These are phyloP conservation scores for Thecophora atra DNA, from an alignment of 2,888 invertebrate genomes.

Conservation along the genomic window DNA sequence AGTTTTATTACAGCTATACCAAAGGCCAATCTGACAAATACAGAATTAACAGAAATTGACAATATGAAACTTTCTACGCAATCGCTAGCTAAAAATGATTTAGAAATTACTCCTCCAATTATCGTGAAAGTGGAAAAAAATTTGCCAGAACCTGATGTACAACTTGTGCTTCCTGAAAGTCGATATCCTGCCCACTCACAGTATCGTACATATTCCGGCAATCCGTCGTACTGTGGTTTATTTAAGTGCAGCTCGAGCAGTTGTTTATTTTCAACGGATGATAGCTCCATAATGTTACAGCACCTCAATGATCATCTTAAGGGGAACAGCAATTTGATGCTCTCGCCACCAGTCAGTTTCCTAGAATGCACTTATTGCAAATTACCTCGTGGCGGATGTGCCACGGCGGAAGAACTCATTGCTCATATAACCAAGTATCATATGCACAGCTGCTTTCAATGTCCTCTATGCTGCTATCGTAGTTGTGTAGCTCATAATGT, in stretches of 20 bases:
- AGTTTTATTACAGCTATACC: not conserved
- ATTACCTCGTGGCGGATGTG: slow-evolving; percentile 14
- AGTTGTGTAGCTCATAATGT: slow-evolving; percentile 44
- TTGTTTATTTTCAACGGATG: slow-evolving; percentile 50
- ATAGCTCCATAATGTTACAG: slow-evolving; percentile 38
- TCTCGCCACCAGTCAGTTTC: slow-evolving; percentile 36
- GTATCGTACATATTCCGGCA: slow-evolving; percentile 45
- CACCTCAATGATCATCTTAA: slow-evolving; percentile 45
- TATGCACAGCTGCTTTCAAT: slow-evolving; percentile 43
- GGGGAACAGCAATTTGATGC: slow-evolving; percentile 30
- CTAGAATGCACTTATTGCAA: slow-evolving; percentile 47
- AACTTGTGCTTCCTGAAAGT: not conserved
- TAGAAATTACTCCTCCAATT: slow-evolving; percentile 7
- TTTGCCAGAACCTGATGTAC: not conserved
- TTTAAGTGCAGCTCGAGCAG: slow-evolving; percentile 49
- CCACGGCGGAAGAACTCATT: slow-evolving; percentile 34
- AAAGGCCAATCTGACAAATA: not conserved
- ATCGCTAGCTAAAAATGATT: not conserved
- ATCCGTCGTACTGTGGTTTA: slow-evolving; percentile 47
- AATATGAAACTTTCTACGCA: not conserved
- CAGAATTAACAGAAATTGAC: too few relatives aligned
- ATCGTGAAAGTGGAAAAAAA: not conserved
- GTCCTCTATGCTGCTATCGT: slow-evolving; percentile 47
- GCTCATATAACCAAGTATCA: slow-evolving; percentile 43
- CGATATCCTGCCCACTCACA: not conserved